Conservation (phyloP, 1,140 invertebrate genomes). For the Paralvinella palmiformis region DNA sequence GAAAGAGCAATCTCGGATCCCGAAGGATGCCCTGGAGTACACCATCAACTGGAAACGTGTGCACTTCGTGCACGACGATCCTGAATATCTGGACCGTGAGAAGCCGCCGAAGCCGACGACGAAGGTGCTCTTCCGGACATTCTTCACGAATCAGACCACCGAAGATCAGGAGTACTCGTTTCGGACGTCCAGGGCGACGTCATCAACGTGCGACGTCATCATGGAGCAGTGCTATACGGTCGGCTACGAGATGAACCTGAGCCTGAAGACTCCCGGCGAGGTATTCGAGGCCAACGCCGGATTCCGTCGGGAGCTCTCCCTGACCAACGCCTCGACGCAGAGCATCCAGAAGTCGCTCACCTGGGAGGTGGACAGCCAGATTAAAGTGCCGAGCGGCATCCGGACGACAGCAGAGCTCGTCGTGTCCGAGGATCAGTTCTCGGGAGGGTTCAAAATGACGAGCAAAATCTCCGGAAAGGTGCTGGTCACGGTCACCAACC, state of each 20-base stretch:
- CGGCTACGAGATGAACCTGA: constrained; percentile 50
- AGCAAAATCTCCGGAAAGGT: not conserved
- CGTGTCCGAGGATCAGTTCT: constrained; percentile 50
- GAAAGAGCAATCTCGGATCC: too few species aligned
- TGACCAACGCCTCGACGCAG: constrained; percentile 49
- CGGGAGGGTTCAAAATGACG: constrained; percentile 35
- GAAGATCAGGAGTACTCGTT: constrained; percentile 52
- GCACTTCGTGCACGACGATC: too few species aligned
- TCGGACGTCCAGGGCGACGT: constrained; percentile 50
- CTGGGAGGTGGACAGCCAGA: constrained; percentile 52
- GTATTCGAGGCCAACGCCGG: constrained; percentile 52
- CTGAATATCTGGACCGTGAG: too few species aligned
- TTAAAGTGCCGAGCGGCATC: constrained; percentile 45
- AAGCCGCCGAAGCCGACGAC: too few species aligned
- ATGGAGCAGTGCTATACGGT: constrained; percentile 44
- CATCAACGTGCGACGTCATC: constrained; percentile 35
- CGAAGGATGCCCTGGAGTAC: too few species aligned
- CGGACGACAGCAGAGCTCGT: constrained; percentile 50
- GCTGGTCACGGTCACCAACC: constrained; percentile 44
- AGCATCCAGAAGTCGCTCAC: constrained; percentile 47
- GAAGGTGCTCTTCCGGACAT: constrained; percentile 49
- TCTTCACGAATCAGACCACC: constrained; percentile 52
- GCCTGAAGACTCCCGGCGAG: constrained; percentile 52
- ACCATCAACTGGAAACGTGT: too few species aligned
- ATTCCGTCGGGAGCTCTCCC: constrained; percentile 51